Conservation (phyloP, 2,888 invertebrate genomes). For the Uloborus plumipes region DNA sequence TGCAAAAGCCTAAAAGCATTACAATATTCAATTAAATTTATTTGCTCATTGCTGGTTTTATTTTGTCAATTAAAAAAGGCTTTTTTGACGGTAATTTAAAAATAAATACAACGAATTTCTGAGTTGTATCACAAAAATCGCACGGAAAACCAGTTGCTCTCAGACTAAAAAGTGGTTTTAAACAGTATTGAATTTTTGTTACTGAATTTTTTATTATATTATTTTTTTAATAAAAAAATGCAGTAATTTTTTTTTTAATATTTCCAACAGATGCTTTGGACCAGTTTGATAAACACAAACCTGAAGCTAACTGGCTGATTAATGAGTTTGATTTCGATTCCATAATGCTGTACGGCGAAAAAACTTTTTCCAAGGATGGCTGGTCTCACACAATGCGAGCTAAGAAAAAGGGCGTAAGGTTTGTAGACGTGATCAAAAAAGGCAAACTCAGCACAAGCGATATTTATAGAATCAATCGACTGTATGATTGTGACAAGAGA, state of each 20-base stretch:
- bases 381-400: constrained; percentile 63
- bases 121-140: no score
- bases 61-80: no score
- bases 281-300: constrained; percentile 56
- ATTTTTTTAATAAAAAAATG: background rate
- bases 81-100: no score
- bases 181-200: no score
- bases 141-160: no score
- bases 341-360: constrained; percentile 66
- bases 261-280: constrained; percentile 22
- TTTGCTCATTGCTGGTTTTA: no score
- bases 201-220: no score
- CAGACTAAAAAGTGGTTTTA: no score
- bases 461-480: constrained; percentile 51
- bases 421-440: constrained; percentile 59
- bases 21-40: no score
- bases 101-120: no score
- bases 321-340: constrained; percentile 64
- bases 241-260: background rate
- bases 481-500: constrained; percentile 61
- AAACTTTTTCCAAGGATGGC: constrained; percentile 60
- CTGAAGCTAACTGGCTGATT: constrained; percentile 39
- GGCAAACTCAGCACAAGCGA: constrained; percentile 56
- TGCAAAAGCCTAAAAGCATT: no score
- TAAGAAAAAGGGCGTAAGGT: constrained; percentile 34